Percentiles rank a stretch among this genome's conserved stretches.
phyloP scores from a whole-genome alignment of 2,113 vertebrate genomes.

The Psittacara wagleri region DNA sequence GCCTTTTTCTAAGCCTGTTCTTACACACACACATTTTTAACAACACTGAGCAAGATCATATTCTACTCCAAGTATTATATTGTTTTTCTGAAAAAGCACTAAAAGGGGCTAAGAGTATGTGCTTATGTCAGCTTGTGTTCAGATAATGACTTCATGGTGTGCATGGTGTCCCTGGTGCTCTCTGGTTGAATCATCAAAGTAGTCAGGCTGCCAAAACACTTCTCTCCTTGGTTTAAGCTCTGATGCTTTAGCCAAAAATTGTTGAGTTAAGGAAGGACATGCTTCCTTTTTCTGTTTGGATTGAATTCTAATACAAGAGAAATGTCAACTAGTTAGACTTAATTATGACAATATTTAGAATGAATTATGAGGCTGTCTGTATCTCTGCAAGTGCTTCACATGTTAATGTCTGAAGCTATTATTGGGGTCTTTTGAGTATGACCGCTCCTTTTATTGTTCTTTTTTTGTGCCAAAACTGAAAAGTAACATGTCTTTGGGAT shows the following conservation, averaged over 20 bases:
- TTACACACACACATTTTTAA: neutral
- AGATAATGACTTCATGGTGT: neutral
- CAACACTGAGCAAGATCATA: neutral
- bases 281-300: slow-evolving; percentile 56
- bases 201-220: slow-evolving; percentile 28
- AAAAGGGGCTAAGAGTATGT: neutral
- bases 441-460: neutral
- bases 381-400: neutral
- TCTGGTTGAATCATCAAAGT: neutral
- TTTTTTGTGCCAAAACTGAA: neutral
- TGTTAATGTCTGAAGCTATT: slow-evolving; percentile 18
- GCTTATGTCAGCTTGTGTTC: neutral
- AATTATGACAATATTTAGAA: slow-evolving; percentile 31
- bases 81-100: neutral
- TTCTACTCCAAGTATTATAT: neutral
- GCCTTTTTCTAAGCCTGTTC: neutral
- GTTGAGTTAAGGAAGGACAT: slow-evolving; percentile 30
- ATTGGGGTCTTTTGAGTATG: neutral
- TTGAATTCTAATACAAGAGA: slow-evolving; percentile 55
- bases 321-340: slow-evolving; percentile 29
- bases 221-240: slow-evolving; percentile 2
- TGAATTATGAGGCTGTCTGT: slow-evolving; percentile 19
- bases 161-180: neutral
- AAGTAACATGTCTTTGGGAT: neutral
- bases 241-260: slow-evolving; percentile 23